phyloP scores from a whole-genome alignment of 2,888 invertebrate species.

The Sclerodermus sp. region DNA sequence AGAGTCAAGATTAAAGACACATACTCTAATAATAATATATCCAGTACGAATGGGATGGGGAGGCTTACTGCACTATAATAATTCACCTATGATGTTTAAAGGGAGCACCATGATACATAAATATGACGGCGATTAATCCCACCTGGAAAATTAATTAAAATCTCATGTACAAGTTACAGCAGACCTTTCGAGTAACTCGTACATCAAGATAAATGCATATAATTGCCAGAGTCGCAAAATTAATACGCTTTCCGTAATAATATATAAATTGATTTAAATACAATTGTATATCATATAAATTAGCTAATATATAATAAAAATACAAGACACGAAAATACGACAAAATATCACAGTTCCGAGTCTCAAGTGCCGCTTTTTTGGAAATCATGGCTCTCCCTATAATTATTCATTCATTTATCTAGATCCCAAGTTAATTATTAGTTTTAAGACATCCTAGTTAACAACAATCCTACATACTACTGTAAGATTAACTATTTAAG shows the following conservation, averaged over 20 bases:
- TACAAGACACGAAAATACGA: slow-evolving; percentile 43
- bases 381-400: slow-evolving; percentile 42
- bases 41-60: slow-evolving; percentile 41
- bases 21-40: slow-evolving; percentile 34
- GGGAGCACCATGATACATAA: slow-evolving; percentile 43
- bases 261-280: slow-evolving; percentile 15
- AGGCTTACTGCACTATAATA: slow-evolving; percentile 36
- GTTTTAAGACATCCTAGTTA: slow-evolving; percentile 45
- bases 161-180: slow-evolving; percentile 27
- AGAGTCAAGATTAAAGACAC: slow-evolving; percentile 31
- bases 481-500: slow-evolving; percentile 46
- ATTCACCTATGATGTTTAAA: slow-evolving; percentile 40
- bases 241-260: slow-evolving; percentile 17
- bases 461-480: slow-evolving; percentile 52
- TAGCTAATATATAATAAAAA: slow-evolving; percentile 28
- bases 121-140: slow-evolving; percentile 29
- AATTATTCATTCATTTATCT: slow-evolving; percentile 31
- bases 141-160: slow-evolving; percentile 42
- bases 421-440: slow-evolving; percentile 39
- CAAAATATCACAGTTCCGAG: slow-evolving; percentile 54
- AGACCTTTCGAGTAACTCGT: slow-evolving; percentile 26
- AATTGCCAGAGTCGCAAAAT: slow-evolving; percentile 5
- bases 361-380: slow-evolving; percentile 41
- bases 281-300: slow-evolving; percentile 22
- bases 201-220: slow-evolving; percentile 32